Evolutionary conservation across 2,113 vertebrate species (phyloP).

Genomic region (Bos indicus): DNA sequence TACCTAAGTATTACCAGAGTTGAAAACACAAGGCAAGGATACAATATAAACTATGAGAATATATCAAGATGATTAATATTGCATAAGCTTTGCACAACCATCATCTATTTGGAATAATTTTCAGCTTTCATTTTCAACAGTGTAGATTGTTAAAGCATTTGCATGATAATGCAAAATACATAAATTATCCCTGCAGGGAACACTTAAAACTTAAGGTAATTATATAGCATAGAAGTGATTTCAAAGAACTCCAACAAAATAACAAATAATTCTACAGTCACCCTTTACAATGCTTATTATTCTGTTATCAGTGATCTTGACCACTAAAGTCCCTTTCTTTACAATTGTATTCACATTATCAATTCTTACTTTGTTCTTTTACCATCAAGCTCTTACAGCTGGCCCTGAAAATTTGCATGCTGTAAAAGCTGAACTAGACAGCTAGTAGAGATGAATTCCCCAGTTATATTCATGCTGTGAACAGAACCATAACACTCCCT

Average conservation of each 20-base stretch:
- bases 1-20: background rate
- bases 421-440: conserved; percentile 67
- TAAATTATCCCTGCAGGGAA: conserved; percentile 78
- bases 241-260: conserved; percentile 78
- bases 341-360: conserved; percentile 71
- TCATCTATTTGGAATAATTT: conserved; percentile 73
- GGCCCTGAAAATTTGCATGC: conserved; percentile 74
- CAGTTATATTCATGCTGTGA: conserved; percentile 50
- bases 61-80: conserved; percentile 43
- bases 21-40: conserved; percentile 5
- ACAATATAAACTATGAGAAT: background rate
- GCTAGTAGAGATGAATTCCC: conserved; percentile 45
- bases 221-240: conserved; percentile 73
- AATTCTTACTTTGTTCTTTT: conserved; percentile 77
- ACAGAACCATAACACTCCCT: conserved; percentile 32
- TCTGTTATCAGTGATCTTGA: conserved; percentile 55
- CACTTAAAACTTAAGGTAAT: conserved; percentile 81
- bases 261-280: conserved; percentile 78
- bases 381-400: conserved; percentile 74
- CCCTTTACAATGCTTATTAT: conserved; percentile 76
- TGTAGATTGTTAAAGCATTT: conserved; percentile 68
- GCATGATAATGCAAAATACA: conserved; percentile 76
- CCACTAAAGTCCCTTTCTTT: conserved; percentile 65
- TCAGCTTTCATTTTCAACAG: conserved; percentile 60
- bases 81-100: conserved; percentile 57